Conservation (phyloP, 2,888 invertebrate species). For the Cryptocephalus primarius region DNA sequence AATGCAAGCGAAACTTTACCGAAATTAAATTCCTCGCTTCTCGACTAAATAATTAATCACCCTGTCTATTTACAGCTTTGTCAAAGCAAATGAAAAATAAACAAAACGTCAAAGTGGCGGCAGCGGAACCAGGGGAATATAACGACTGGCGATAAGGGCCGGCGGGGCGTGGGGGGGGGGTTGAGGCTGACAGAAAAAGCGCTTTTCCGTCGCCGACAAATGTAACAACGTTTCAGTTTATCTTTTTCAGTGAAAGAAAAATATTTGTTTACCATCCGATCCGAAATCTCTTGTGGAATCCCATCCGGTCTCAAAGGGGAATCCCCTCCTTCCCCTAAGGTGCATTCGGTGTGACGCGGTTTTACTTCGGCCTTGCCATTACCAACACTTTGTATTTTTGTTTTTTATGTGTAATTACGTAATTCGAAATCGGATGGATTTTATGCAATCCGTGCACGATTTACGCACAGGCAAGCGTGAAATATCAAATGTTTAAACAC, state of each 20-base stretch:
- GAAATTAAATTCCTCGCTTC: neutral
- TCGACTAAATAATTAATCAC: neutral
- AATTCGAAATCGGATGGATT: too few relatives aligned
- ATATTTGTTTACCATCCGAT: slow-evolving; percentile 8
- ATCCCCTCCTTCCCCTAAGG: too few relatives aligned
- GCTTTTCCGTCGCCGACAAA: neutral
- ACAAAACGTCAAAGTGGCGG: neutral
- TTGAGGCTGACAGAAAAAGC: neutral
- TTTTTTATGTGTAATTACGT: too few relatives aligned
- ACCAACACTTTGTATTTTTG: too few relatives aligned
- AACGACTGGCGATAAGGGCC: neutral
- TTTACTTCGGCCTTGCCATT: too few relatives aligned
- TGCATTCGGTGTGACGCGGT: too few relatives aligned
- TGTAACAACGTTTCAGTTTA: neutral
- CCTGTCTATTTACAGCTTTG: neutral
- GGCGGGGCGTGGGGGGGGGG: neutral
- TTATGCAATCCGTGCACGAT: too few relatives aligned
- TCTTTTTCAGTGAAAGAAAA: slow-evolving; percentile 6
- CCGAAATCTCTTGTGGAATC: slow-evolving; percentile 1
- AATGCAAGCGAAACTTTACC: too few relatives aligned
- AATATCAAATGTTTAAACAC: too few relatives aligned
- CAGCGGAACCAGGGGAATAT: neutral
- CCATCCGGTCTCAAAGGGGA: slow-evolving; percentile 4
- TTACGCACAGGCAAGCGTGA: too few relatives aligned
- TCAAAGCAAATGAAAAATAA: slow-evolving; percentile 4